Evolutionary conservation across 2,888 invertebrate genomes (phyloP), one percentile per base, ranked within the genome.

Genomic region (Lasiommata megera): DNA sequence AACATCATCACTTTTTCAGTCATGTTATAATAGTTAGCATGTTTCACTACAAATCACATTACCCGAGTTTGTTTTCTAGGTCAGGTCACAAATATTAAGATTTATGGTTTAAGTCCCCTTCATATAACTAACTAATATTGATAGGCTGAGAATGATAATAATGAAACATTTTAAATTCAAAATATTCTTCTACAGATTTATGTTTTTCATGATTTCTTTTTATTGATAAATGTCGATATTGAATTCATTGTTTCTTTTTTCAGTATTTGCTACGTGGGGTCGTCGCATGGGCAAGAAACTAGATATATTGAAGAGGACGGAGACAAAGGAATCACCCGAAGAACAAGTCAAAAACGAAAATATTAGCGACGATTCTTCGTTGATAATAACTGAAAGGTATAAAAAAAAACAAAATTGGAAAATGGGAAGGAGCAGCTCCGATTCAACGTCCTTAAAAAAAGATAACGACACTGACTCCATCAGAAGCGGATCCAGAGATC

Each of bases 221-320:
- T 11, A n/a, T 11, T 18, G 11, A 18, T n/a, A 6, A 44, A 28
- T 44, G 0, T 28, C n/a, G 23, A 12, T 44, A 44, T 9, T 31
- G 6, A 46, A 29, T 16, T 46, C 12, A 36, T 36, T 31, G 8
- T 52, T 34, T 40, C 67, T 66, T 40, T 41, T 86, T 91, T 58
- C 88, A 94, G 94, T 94, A 74, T 88, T 93, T 68, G 93, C 94
- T 62, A 94, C 94, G 67, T 95, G 95, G 95, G 94, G 95, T 71
- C 93, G 94, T 62, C 92, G 94, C 65, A 95, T 95, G 94, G 95
- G 95, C 65, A 94, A 94, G 69, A 95, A 95, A 80, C 87, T 95
- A 72, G 95, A 95, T 72, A 92, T 94, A 74, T 89, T 95, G 61
- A 94, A 95, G 67, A 93, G 94, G 67, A 84, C 92, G 54, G 94